Evolutionary conservation across 2,888 invertebrate genomes (phyloP).

Genomic region (Allophyes oxyacanthae): DNA sequence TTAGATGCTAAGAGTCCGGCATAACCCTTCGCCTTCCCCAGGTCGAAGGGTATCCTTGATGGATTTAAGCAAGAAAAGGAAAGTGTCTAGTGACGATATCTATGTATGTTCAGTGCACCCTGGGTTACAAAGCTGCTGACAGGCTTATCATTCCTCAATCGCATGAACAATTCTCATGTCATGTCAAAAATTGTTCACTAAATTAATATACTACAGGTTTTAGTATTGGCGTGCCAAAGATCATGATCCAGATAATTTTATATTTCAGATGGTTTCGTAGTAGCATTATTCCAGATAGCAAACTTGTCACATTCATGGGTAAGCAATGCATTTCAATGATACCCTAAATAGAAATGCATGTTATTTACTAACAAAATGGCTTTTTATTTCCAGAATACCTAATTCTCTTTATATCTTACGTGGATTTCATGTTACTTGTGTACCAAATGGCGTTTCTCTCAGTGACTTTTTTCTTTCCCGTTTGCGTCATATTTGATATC

Average conservation of each 20-base stretch:
- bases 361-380: not conserved
- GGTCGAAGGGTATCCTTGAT: no score
- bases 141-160: no score
- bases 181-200: no score
- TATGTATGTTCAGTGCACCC: no score
- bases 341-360: not conserved
- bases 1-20: no score
- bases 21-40: no score
- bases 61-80: no score
- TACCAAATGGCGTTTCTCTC: constrained; percentile 87
- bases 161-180: no score
- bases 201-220: no score
- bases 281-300: constrained; percentile 81
- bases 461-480: constrained; percentile 70
- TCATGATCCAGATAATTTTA: not conserved
- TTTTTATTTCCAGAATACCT: constrained; percentile 78
- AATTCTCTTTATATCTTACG: constrained; percentile 77
- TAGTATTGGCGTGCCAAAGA: no score
- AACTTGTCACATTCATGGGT: constrained; percentile 80
- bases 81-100: no score
- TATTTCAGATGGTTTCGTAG: constrained; percentile 82
- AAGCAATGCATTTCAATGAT: constrained; percentile 25
- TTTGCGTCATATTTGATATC: constrained; percentile 75
- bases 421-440: constrained; percentile 80
- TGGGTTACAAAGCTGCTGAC: no score